These are phyloP conservation scores for Timema cristinae DNA, from an alignment of 2,888 invertebrate genomes.

Conservation along the genomic window DNA sequence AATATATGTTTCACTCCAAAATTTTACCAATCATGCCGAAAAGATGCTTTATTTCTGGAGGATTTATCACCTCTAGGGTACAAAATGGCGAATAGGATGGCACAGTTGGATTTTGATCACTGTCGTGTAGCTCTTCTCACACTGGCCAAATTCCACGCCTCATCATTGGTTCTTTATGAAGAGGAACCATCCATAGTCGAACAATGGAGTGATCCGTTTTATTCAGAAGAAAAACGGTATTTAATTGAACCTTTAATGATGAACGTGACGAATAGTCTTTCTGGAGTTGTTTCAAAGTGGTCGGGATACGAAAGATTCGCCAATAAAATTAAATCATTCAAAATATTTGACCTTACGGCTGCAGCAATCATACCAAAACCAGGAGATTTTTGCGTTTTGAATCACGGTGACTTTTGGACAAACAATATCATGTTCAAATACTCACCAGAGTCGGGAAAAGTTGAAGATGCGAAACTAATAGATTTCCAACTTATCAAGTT, in stretches of 20 bases:
- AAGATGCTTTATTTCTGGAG: conserved; percentile 21
- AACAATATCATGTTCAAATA: too few relatives aligned
- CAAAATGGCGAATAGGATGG: conserved; percentile 15
- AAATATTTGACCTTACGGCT: too few relatives aligned
- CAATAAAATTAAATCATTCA: background rate
- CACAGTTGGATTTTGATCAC: conserved; percentile 7
- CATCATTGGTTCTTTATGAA: background rate
- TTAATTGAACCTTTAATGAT: background rate
- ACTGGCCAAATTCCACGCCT: conserved; percentile 16
- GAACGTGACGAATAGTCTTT: conserved; percentile 1
- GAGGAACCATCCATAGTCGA: conserved; percentile 1
- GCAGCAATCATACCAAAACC: too few relatives aligned
- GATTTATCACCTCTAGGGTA: conserved; percentile 18
- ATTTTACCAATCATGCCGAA: background rate
- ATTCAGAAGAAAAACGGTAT: background rate
- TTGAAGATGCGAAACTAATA: too few relatives aligned
- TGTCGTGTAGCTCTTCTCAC: conserved; percentile 1
- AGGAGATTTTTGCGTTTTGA: too few relatives aligned
- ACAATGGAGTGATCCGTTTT: background rate
- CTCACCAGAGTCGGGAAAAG: too few relatives aligned
- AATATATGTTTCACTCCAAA: background rate
- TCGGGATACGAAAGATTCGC: conserved; percentile 23
- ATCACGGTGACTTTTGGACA: too few relatives aligned
- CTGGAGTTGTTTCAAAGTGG: conserved; percentile 20
- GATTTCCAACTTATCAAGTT: too few relatives aligned